phyloP scores from a whole-genome alignment of 2,797 vertebrate species.

The Bradypodion pumilum region DNA sequence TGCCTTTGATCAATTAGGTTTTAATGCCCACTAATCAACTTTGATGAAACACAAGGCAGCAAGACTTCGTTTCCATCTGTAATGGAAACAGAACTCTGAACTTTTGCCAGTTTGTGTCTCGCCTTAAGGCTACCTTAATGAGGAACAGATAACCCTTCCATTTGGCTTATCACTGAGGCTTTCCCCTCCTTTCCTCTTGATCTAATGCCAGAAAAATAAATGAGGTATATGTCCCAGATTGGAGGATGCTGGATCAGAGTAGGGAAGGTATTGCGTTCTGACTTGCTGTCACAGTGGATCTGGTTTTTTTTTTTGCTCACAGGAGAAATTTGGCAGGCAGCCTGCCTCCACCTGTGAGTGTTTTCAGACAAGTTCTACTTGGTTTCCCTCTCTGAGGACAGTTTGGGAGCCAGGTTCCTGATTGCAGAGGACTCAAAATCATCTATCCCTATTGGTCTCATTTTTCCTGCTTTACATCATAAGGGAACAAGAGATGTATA shows the following conservation, averaged over 20 bases:
- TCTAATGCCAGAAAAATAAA: constrained; percentile 17
- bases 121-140: not conserved
- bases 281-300: constrained; percentile 16
- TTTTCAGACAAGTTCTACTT: not conserved
- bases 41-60: not conserved
- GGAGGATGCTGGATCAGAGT: not conserved
- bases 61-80: not conserved
- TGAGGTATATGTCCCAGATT: not conserved
- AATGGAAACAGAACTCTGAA: not conserved
- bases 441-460: not conserved
- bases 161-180: not conserved
- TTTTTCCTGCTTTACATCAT: not conserved
- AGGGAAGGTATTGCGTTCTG: not conserved
- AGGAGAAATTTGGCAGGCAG: constrained; percentile 3
- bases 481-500: not conserved
- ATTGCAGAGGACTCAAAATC: not conserved
- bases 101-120: constrained; percentile 5
- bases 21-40: constrained; percentile 1
- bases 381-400: not conserved
- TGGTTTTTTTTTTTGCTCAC: not conserved
- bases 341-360: constrained; percentile 7
- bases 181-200: not conserved
- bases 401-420: not conserved
- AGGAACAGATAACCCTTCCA: not conserved
- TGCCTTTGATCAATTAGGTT: constrained; percentile 8